These are phyloP conservation scores for Pocillopora grandis DNA, from an alignment of 92 coral and sea anemone genomes.

Conservation along the genomic window DNA sequence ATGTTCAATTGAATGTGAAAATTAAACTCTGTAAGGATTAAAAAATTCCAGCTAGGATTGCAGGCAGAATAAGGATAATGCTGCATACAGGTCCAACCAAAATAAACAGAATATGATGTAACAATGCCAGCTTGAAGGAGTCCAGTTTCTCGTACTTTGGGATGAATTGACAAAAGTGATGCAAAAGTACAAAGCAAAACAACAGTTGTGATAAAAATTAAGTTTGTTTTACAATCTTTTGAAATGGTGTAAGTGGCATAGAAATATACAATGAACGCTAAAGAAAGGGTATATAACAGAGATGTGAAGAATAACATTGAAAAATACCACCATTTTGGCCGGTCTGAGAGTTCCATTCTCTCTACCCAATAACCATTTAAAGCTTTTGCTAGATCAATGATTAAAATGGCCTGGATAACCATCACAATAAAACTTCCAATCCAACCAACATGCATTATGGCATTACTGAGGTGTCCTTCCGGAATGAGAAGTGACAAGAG, in stretches of 20 bases:
- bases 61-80: slow-evolving; percentile 76
- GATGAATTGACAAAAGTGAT: slow-evolving; percentile 73
- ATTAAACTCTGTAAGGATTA: slow-evolving; percentile 43
- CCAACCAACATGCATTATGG: slow-evolving; percentile 84
- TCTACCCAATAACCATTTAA: slow-evolving; percentile 64
- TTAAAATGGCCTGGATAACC: slow-evolving; percentile 66
- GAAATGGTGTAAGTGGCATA: slow-evolving; percentile 58
- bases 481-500: slow-evolving; percentile 74
- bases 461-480: slow-evolving; percentile 69
- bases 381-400: slow-evolving; percentile 69
- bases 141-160: slow-evolving; percentile 74
- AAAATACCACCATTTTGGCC: slow-evolving; percentile 65
- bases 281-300: slow-evolving; percentile 66
- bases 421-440: slow-evolving; percentile 64
- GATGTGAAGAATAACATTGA: slow-evolving; percentile 62
- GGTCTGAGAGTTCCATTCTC: slow-evolving; percentile 63
- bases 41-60: slow-evolving; percentile 51
- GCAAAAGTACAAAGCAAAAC: slow-evolving; percentile 59
- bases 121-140: slow-evolving; percentile 75
- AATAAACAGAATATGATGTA: slow-evolving; percentile 61
- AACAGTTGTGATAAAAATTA: slow-evolving; percentile 55
- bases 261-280: slow-evolving; percentile 63
- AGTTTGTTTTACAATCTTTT: slow-evolving; percentile 62
- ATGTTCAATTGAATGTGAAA: slow-evolving; percentile 64
- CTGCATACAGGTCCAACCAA: slow-evolving; percentile 66